phyloP scores from a whole-genome alignment of 2,797 vertebrate genomes.

The Oreochromis mossambicus region DNA sequence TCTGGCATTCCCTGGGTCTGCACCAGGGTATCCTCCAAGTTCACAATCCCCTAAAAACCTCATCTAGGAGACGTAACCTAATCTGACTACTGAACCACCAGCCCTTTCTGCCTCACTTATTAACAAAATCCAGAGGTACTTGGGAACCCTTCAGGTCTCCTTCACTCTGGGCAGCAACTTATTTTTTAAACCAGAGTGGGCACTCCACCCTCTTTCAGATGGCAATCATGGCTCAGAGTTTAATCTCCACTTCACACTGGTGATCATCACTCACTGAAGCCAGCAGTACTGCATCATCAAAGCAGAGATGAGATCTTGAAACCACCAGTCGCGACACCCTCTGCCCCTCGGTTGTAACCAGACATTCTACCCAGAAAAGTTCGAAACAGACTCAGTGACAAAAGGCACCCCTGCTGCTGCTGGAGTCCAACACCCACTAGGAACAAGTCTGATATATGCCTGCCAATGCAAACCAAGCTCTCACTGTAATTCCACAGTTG shows the following conservation, averaged over 20 bases:
- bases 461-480: not conserved
- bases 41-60: not conserved
- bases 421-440: not conserved
- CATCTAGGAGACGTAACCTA: not conserved
- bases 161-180: not conserved
- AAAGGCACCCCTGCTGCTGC: not conserved
- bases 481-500: not conserved
- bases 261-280: not conserved
- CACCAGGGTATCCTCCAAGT: not conserved
- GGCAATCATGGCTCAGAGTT: not conserved
- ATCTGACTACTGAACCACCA: fast-evolving
- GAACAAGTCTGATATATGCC: not conserved
- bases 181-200: not conserved
- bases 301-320: not conserved
- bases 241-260: not conserved
- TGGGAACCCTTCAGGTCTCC: not conserved
- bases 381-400: not conserved
- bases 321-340: not conserved
- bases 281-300: not conserved
- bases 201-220: not conserved
- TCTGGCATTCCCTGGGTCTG: fast-evolving
- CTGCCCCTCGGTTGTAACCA: not conserved
- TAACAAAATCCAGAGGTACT: not conserved
- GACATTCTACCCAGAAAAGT: not conserved
- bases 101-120: not conserved